phyloP scores from a whole-genome alignment of 1,140 invertebrate species.

The Zaprionus kolodkinae region DNA sequence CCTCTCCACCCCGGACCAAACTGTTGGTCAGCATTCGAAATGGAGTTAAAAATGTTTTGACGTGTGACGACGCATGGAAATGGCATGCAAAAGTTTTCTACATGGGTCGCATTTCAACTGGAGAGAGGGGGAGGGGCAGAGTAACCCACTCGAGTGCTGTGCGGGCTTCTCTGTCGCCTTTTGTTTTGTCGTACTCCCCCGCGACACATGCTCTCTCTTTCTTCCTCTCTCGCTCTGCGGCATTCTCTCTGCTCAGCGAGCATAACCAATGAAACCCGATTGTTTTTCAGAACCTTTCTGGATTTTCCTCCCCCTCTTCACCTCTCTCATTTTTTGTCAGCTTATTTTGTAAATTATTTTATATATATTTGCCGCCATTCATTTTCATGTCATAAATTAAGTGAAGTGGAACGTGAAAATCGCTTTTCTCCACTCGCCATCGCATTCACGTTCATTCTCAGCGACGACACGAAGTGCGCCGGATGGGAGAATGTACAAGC shows the following conservation, averaged over 20 bases:
- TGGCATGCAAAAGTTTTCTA: constrained; percentile 39
- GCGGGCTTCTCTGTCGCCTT: constrained; percentile 1
- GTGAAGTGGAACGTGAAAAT: constrained; percentile 55
- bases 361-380: constrained; percentile 13
- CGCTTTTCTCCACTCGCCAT: not conserved
- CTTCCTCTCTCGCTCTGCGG: constrained; percentile 46
- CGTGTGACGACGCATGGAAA: constrained; percentile 46
- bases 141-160: constrained; percentile 8
- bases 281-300: constrained; percentile 45
- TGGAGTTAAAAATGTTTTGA: constrained; percentile 45
- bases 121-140: not conserved
- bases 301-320: not conserved
- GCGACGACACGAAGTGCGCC: not conserved
- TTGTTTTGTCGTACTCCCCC: not conserved
- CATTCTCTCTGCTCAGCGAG: constrained; percentile 39
- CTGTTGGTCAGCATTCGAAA: constrained; percentile 26
- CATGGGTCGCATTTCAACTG: constrained; percentile 15
- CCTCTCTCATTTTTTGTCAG: constrained; percentile 36
- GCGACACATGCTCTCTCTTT: not conserved
- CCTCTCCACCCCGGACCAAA: not conserved
- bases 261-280: constrained; percentile 65
- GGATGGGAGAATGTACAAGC: not conserved
- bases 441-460: constrained; percentile 9
- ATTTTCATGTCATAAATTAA: constrained; percentile 55
- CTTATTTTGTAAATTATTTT: constrained; percentile 12